Evolutionary conservation across 2,113 vertebrate species (phyloP).

Genomic region (Takifugu flavidus): DNA sequence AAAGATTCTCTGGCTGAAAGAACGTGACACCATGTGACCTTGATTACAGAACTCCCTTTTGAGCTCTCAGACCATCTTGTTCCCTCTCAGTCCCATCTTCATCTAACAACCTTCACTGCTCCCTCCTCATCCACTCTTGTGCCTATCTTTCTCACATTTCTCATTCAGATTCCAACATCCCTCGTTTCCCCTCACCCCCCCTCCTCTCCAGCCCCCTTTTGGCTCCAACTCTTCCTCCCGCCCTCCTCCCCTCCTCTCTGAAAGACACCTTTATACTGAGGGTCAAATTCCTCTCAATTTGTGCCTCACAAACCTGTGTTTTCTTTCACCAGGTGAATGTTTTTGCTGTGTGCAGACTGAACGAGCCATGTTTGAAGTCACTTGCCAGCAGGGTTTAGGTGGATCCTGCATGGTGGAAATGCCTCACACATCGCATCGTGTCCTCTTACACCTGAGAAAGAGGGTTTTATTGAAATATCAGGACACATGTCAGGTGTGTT

Average conservation of each 20-base stretch:
- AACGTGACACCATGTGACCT: no score
- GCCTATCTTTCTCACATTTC: neutral
- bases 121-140: neutral
- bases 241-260: conserved; percentile 13
- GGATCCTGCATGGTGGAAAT: conserved; percentile 32
- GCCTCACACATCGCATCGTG: conserved; percentile 30
- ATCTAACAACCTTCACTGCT: neutral
- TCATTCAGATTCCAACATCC: conserved; percentile 1
- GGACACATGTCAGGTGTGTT: conserved; percentile 28
- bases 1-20: no score
- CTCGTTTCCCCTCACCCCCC: neutral
- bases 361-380: conserved; percentile 46
- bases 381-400: conserved; percentile 19
- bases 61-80: neutral
- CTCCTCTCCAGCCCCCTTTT: conserved; percentile 31
- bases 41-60: neutral
- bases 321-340: conserved; percentile 54
- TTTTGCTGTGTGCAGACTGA: conserved; percentile 38
- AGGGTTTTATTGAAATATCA: no score
- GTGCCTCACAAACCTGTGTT: conserved; percentile 38
- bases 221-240: conserved; percentile 19
- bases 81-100: neutral
- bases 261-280: conserved; percentile 59
- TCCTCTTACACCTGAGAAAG: neutral
- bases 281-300: conserved; percentile 50